Percentiles rank a stretch among this genome's conserved stretches.
These are phyloP conservation scores for Drosophila engyochracea DNA, from an alignment of 2,888 invertebrate species.

Conservation along the genomic window DNA sequence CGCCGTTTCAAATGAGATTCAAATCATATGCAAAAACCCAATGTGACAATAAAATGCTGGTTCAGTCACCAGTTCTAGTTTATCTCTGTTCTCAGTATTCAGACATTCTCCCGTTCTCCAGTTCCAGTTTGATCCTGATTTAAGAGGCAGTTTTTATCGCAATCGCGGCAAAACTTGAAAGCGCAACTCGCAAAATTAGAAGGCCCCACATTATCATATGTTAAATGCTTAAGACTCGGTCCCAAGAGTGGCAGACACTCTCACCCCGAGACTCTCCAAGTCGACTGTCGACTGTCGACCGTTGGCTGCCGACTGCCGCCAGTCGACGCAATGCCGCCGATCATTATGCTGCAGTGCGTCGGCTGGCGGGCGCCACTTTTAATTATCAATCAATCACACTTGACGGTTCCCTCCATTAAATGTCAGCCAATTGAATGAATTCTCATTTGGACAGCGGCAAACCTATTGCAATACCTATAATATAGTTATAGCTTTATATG, in stretches of 20 bases:
- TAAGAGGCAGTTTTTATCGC: slow-evolving; percentile 31
- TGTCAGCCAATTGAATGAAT: slow-evolving; percentile 76
- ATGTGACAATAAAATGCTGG: slow-evolving; percentile 51
- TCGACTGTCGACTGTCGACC: slow-evolving; percentile 10
- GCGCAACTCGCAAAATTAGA: slow-evolving; percentile 60
- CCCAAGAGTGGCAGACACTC: neutral
- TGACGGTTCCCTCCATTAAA: slow-evolving; percentile 78
- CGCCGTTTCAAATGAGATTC: slow-evolving; percentile 59
- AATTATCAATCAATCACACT: slow-evolving; percentile 81
- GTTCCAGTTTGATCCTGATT: slow-evolving; percentile 22
- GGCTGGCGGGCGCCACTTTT: slow-evolving; percentile 74
- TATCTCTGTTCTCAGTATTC: slow-evolving; percentile 5
- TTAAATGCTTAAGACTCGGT: slow-evolving; percentile 37
- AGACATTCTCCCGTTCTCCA: neutral
- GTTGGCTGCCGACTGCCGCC: slow-evolving; percentile 15
- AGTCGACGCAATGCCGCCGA: slow-evolving; percentile 11
- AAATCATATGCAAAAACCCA: slow-evolving; percentile 56
- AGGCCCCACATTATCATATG: slow-evolving; percentile 73
- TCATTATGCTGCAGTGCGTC: slow-evolving; percentile 70
- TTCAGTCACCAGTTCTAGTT: slow-evolving; percentile 21
- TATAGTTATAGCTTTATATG: neutral
- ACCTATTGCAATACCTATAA: slow-evolving; percentile 4
- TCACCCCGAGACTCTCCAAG: neutral
- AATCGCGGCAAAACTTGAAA: slow-evolving; percentile 70
- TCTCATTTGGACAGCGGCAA: slow-evolving; percentile 54